Conservation (phyloP, 2,113 vertebrate genomes). For the Blennius ocellaris region DNA sequence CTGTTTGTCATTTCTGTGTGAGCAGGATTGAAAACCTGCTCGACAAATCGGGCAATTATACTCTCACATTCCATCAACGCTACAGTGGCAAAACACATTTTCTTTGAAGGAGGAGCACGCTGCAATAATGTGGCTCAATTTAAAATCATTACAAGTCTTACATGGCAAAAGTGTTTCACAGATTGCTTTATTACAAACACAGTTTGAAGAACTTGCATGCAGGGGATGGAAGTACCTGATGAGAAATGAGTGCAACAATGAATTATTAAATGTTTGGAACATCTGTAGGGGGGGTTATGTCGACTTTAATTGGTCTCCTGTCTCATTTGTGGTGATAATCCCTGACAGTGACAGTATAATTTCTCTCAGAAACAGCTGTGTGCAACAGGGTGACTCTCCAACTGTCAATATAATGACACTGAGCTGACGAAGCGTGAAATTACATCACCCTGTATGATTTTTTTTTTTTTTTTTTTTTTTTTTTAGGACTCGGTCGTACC, state of each 20-base stretch:
- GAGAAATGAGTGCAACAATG: too few relatives aligned
- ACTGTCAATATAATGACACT: conserved; percentile 24
- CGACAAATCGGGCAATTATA: neutral
- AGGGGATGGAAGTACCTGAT: too few relatives aligned
- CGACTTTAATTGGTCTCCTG: too few relatives aligned
- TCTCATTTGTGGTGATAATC: too few relatives aligned
- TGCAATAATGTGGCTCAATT: too few relatives aligned
- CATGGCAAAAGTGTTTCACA: too few relatives aligned
- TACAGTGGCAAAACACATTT: neutral
- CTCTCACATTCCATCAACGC: neutral
- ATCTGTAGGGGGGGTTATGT: too few relatives aligned
- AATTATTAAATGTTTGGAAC: too few relatives aligned
- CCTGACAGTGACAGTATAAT: neutral
- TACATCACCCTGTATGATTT: neutral
- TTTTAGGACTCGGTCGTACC: neutral
- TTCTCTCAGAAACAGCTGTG: conserved; percentile 3
- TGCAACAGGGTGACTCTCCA: conserved; percentile 19
- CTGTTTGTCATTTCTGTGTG: conserved; percentile 6
- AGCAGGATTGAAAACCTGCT: conserved; percentile 58
- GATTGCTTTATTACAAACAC: too few relatives aligned
- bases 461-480: too few relatives aligned
- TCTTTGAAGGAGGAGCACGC: neutral
- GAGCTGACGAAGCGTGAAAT: neutral
- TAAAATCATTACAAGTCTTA: too few relatives aligned
- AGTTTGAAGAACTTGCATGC: too few relatives aligned